Evolutionary conservation across 2,797 vertebrate genomes (phyloP).

Genomic region (Mycteria americana): DNA sequence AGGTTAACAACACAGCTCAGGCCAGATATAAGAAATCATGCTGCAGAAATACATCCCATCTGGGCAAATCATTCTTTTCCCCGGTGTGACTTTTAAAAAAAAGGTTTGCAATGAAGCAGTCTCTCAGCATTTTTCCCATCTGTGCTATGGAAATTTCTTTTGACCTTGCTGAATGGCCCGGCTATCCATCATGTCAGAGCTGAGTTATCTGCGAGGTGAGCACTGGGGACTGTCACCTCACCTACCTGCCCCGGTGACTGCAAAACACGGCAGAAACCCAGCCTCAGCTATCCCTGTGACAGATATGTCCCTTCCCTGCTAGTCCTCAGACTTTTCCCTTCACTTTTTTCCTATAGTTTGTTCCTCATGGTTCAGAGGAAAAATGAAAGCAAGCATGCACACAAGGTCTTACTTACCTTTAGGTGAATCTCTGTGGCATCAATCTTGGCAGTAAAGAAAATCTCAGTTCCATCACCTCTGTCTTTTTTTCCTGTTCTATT

Average conservation of each 20-base stretch:
- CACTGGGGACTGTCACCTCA: not conserved
- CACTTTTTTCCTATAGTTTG: not conserved
- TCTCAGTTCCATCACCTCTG: not conserved
- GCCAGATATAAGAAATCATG: not conserved
- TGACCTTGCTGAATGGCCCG: not conserved
- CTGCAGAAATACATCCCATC: not conserved
- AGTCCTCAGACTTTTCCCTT: not conserved
- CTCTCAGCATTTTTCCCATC: not conserved
- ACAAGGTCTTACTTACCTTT: not conserved
- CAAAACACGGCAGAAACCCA: not conserved
- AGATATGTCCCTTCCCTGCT: not conserved
- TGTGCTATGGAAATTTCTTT: constrained; percentile 21
- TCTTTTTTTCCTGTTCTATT: not conserved
- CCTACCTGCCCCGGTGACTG: not conserved
- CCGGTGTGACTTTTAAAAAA: not conserved
- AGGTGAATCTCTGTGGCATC: not conserved
- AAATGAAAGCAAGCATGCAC: not conserved
- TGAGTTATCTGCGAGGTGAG: not conserved
- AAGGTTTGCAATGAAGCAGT: not conserved
- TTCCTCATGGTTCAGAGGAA: not conserved
- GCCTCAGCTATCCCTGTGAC: not conserved
- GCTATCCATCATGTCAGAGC: constrained; percentile 6
- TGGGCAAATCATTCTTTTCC: not conserved
- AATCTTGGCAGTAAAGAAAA: not conserved
- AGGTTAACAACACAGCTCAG: not conserved